phyloP scores from a whole-genome alignment of 2,113 vertebrate genomes.

The Xerus inauris region DNA sequence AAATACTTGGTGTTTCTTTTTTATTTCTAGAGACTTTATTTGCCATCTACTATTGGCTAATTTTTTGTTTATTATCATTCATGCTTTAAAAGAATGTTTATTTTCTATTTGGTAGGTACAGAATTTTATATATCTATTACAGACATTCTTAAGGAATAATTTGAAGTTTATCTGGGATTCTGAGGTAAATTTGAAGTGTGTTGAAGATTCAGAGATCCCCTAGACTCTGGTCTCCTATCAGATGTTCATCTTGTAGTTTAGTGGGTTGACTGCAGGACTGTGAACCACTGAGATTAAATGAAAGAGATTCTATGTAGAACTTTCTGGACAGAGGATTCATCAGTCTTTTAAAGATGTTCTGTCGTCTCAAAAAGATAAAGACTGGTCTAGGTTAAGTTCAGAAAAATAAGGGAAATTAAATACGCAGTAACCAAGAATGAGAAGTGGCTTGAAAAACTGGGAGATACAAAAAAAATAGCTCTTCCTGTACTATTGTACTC shows the following conservation, averaged over 20 bases:
- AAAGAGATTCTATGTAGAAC: not conserved
- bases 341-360: slow-evolving; percentile 49
- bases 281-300: not conserved
- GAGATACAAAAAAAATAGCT: not conserved
- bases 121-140: not conserved
- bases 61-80: not conserved
- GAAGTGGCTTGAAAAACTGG: not conserved
- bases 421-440: not conserved
- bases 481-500: not conserved
- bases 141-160: not conserved
- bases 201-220: not conserved
- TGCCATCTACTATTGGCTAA: not conserved
- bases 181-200: not conserved
- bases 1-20: not conserved
- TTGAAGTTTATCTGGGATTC: not conserved
- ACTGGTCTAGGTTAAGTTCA: not conserved
- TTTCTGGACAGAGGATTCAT: slow-evolving; percentile 27
- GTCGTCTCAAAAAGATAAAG: slow-evolving; percentile 4
- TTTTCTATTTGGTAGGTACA: not conserved
- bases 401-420: slow-evolving; percentile 28
- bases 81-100: not conserved
- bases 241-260: not conserved
- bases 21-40: not conserved
- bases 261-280: not conserved
- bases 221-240: not conserved